Percentiles rank a stretch among this genome's conserved stretches.
Conservation (phyloP, 1,140 invertebrate species). For the Zophobas atratus region DNA sequence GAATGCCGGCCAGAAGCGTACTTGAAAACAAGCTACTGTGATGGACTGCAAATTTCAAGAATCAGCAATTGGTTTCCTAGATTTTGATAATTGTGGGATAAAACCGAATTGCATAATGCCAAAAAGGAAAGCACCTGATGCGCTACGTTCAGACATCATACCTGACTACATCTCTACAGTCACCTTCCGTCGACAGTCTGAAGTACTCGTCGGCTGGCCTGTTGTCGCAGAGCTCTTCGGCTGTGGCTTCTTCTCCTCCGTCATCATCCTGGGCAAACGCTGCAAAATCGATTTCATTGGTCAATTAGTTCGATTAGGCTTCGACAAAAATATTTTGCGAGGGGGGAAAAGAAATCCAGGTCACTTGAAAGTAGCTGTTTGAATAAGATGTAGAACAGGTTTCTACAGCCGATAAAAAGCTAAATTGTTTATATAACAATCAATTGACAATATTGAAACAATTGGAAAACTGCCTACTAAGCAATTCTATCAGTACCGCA, state of each 20-base stretch:
- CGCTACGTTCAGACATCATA: constrained; percentile 67
- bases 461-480: not conserved
- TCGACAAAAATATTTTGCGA: constrained; percentile 17
- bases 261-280: constrained; percentile 76
- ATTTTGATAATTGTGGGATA: no score
- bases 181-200: constrained; percentile 85
- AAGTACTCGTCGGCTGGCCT: constrained; percentile 92
- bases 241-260: constrained; percentile 77
- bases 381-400: constrained; percentile 54
- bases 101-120: constrained; percentile 10
- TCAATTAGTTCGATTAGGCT: constrained; percentile 24
- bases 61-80: no score
- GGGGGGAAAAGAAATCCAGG: constrained; percentile 52
- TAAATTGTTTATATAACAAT: constrained; percentile 47
- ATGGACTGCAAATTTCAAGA: no score
- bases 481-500: not conserved
- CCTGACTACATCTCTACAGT: constrained; percentile 94
- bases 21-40: no score
- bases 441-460: constrained; percentile 2
- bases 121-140: not conserved
- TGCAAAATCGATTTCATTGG: constrained; percentile 52
- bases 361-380: constrained; percentile 54
- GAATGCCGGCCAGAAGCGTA: no score
- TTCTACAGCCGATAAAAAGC: constrained; percentile 45
- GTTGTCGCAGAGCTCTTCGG: constrained; percentile 89